Evolutionary conservation across 2,113 vertebrate species (phyloP).

Genomic region (Casuarius casuarius): DNA sequence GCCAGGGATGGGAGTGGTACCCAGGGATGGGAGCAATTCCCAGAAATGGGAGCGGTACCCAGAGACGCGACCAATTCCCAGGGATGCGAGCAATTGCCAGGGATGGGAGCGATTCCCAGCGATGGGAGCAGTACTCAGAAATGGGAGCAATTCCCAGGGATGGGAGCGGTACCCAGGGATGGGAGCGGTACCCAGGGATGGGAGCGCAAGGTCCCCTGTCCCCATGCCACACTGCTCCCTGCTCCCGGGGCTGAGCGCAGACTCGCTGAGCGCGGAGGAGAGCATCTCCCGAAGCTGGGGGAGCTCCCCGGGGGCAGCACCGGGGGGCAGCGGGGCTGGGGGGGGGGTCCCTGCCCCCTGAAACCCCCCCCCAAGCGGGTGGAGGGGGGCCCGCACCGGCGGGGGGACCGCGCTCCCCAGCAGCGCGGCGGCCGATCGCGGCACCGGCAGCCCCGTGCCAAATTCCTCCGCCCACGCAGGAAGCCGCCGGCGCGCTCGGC

Average conservation of each 20-base stretch:
- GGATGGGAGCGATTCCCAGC: too few species aligned
- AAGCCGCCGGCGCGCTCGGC: background rate
- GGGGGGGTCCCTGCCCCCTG: background rate
- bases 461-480: conserved; percentile 50
- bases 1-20: too few species aligned
- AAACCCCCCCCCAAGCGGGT: too few species aligned
- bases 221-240: background rate
- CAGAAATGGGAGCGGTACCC: too few species aligned
- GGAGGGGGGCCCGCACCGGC: background rate
- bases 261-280: rapidly evolving
- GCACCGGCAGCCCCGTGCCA: background rate
- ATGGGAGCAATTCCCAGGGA: too few species aligned
- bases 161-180: too few species aligned
- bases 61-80: too few species aligned
- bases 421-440: background rate
- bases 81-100: too few species aligned
- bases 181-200: too few species aligned
- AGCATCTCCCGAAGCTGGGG: background rate
- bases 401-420: background rate
- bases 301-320: background rate
- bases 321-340: rapidly evolving
- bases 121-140: too few species aligned
- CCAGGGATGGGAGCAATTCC: too few species aligned
- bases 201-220: background rate
- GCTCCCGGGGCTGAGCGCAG: background rate